Evolutionary conservation across 2,888 invertebrate genomes (phyloP), one percentile per base, ranked within the genome.

Genomic region (Liposcelis brunnea): DNA sequence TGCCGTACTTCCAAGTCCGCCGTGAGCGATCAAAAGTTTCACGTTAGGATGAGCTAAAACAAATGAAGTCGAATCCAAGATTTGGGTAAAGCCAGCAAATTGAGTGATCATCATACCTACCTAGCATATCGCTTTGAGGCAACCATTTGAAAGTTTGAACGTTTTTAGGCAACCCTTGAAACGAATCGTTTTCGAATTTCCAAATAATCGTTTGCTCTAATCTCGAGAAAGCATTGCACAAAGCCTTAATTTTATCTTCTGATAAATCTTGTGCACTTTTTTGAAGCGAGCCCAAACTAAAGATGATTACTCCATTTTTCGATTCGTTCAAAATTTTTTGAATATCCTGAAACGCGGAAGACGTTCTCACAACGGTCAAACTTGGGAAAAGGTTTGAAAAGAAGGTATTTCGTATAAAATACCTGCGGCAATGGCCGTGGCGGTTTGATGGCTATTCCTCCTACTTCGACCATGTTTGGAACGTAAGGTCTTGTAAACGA

Each of bases 221-320:
- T 45, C 56, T 48, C 0, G 60, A 58, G 21, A 66, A 60, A 0
- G 55, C 59, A 2, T 55, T 55, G 1, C 60, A 47, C 2, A 65
- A 50, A 5, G 54, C 52, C 50, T 58, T 49, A 10, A 61, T 53
- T 43, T 49, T 59, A 14, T 58, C 52, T 15, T 52, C 44, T 2
- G 58, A 55, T 4, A 65, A 48, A 11, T 49, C 31, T 55, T 52
- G 1, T 59, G 56, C 45, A 37, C 44, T 42, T 63, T 62, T 12
- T 61, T 59, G 61, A 49, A 72, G 70, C 0, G 75, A 71, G 0
- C 63, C 64, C 43, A 61, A 60, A 44, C 64, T 64, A 11, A 61
- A 49, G 43, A 64, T 62, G 26, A 31, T 58, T 43, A 42, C 49
- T 10, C 49, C 49, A 2, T 48, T 33, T 19, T 40, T 35, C n/a